Percentiles rank a stretch among this genome's conserved stretches.
Conservation (phyloP, 2,888 invertebrate species). For the Drosophila atripex region DNA sequence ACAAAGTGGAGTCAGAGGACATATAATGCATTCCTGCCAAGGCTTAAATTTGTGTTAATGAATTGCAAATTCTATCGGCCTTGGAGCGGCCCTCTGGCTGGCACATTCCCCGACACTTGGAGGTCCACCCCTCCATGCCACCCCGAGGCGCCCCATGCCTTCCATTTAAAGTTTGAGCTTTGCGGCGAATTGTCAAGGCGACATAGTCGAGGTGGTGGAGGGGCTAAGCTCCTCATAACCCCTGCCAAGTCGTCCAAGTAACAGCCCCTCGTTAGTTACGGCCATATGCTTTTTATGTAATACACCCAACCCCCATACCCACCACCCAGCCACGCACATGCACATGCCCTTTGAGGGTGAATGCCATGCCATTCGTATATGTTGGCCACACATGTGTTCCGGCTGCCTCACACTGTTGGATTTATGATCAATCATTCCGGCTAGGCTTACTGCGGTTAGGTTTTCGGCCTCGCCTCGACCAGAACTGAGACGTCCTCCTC, state of each 20-base stretch:
- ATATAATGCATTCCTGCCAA: slow-evolving; percentile 15
- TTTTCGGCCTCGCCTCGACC: slow-evolving; percentile 11
- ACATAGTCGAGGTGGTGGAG: slow-evolving; percentile 46
- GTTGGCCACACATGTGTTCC: slow-evolving; percentile 54
- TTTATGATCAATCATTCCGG: slow-evolving; percentile 76
- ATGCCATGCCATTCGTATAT: slow-evolving; percentile 27
- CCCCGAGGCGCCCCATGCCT: slow-evolving; percentile 19
- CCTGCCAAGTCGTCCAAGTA: slow-evolving; percentile 53
- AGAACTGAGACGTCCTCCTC: neutral
- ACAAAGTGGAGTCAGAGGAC: neutral
- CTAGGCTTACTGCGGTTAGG: slow-evolving; percentile 69
- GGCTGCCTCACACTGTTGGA: slow-evolving; percentile 39
- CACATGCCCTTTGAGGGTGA: neutral
- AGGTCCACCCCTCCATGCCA: neutral
- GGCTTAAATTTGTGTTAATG: slow-evolving; percentile 38
- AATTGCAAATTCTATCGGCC: slow-evolving; percentile 36
- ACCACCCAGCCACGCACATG: neutral
- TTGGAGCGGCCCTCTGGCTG: neutral
- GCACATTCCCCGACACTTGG: slow-evolving; percentile 2
- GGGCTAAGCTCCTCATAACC: slow-evolving; percentile 49
- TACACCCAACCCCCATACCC: slow-evolving; percentile 4
- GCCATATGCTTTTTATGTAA: slow-evolving; percentile 76
- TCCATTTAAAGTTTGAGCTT: slow-evolving; percentile 43
- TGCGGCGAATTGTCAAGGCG: slow-evolving; percentile 67
- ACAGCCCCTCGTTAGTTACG: slow-evolving; percentile 76